Percentiles rank a stretch among this genome's conserved stretches.
These are phyloP conservation scores for Machimus rusticus DNA, from an alignment of 2,888 invertebrate genomes.

Conservation along the genomic window DNA sequence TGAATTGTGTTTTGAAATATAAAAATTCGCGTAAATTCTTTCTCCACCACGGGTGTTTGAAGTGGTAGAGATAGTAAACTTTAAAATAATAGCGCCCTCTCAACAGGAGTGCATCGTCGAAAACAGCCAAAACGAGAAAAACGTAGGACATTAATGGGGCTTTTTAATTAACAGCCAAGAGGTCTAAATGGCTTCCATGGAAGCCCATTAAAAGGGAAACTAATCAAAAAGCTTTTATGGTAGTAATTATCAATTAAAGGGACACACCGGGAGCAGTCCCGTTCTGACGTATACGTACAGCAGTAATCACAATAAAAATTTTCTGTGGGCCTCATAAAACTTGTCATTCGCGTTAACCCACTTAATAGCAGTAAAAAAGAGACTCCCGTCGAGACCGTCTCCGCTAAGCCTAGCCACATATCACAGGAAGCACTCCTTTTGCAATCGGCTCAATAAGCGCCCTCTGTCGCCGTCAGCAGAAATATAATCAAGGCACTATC, in stretches of 20 bases:
- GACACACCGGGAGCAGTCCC: slow-evolving; percentile 9
- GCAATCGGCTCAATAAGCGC: neutral
- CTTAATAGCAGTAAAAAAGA: slow-evolving; percentile 46
- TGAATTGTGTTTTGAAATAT: too few relatives aligned
- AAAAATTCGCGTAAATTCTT: neutral
- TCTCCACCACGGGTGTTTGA: neutral
- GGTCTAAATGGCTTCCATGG: neutral
- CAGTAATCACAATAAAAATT: slow-evolving; percentile 46
- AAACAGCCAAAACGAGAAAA: neutral
- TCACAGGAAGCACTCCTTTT: neutral
- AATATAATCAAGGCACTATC: slow-evolving; percentile 1
- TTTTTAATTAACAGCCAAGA: slow-evolving; percentile 22
- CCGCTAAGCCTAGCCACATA: slow-evolving; percentile 7
- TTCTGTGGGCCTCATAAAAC: slow-evolving; percentile 35
- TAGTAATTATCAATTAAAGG: slow-evolving; percentile 47
- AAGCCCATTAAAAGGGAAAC: slow-evolving; percentile 39
- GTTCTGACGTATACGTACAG: neutral
- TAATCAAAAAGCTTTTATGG: slow-evolving; percentile 45
- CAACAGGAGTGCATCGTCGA: neutral
- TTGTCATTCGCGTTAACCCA: slow-evolving; percentile 19
- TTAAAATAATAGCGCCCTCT: neutral
- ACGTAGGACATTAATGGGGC: neutral
- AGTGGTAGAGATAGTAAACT: neutral
- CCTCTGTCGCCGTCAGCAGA: neutral
- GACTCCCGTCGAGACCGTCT: slow-evolving; percentile 46